phyloP scores from a whole-genome alignment of 1,140 invertebrate species.

The Trialeurodes vaporariorum region DNA sequence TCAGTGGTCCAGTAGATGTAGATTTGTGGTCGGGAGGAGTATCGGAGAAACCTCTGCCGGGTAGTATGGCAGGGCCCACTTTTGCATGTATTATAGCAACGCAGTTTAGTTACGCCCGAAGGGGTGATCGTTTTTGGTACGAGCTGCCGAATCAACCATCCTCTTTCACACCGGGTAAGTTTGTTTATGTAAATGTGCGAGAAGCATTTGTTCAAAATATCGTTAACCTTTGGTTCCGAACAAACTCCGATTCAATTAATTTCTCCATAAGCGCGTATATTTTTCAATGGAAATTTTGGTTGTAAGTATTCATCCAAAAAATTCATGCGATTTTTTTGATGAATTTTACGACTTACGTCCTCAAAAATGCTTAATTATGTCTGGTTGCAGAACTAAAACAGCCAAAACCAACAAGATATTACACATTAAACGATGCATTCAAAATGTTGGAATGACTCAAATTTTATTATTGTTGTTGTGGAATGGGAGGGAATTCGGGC shows the following conservation, averaged over 20 bases:
- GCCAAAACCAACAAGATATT: no score
- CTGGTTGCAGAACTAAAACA: no score
- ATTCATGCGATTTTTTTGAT: neutral
- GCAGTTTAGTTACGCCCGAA: constrained; percentile 81
- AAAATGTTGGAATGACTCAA: no score
- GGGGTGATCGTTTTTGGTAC: constrained; percentile 87
- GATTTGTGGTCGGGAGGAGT: constrained; percentile 90
- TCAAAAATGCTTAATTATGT: no score
- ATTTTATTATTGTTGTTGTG: no score
- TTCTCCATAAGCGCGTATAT: no score
- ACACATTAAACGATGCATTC: no score
- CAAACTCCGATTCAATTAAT: no score
- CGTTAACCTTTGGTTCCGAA: no score
- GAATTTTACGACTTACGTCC: no score
- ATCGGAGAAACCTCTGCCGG: constrained; percentile 65
- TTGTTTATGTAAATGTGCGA: neutral
- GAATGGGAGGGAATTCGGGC: no score
- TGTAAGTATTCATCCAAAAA: neutral
- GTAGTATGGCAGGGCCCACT: constrained; percentile 84
- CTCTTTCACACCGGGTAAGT: constrained; percentile 62
- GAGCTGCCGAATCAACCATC: constrained; percentile 75
- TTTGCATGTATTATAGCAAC: constrained; percentile 94
- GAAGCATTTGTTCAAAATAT: neutral
- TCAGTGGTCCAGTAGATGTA: constrained; percentile 68
- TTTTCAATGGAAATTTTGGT: constrained; percentile 4